These are phyloP conservation scores for Drosophila varians DNA, from an alignment of 1,140 invertebrate genomes.

Conservation along the genomic window DNA sequence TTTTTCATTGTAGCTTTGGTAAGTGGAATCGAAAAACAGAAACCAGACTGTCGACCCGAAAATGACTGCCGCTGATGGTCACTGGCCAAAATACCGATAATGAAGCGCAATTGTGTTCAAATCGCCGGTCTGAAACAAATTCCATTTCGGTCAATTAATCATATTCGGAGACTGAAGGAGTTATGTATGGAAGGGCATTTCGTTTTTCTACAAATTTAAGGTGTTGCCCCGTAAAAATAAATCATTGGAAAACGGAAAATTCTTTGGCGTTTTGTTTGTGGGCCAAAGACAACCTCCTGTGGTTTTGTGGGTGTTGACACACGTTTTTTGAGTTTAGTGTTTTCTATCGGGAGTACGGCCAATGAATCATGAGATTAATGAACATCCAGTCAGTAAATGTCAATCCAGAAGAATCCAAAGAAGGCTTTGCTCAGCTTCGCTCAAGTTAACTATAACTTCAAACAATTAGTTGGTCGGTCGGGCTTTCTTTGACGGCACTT, in stretches of 20 bases:
- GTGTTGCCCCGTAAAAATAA: slow-evolving; percentile 68
- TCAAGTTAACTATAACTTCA: slow-evolving; percentile 30
- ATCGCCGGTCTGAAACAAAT: slow-evolving; percentile 54
- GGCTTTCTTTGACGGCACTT: slow-evolving; percentile 31
- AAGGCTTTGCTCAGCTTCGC: slow-evolving; percentile 30
- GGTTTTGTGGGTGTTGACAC: slow-evolving; percentile 76
- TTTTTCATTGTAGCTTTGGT: slow-evolving; percentile 6
- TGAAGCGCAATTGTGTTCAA: slow-evolving; percentile 70
- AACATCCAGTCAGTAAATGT: slow-evolving; percentile 47
- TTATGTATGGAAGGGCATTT: slow-evolving; percentile 34
- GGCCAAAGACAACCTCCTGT: slow-evolving; percentile 44
- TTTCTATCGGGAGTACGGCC: slow-evolving; percentile 9
- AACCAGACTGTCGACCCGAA: slow-evolving; percentile 42
- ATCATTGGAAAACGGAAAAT: slow-evolving; percentile 50
- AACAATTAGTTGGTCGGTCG: slow-evolving; percentile 29
- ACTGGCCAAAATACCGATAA: slow-evolving; percentile 67
- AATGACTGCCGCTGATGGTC: slow-evolving; percentile 49
- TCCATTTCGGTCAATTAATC: slow-evolving; percentile 58
- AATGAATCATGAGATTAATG: slow-evolving; percentile 71
- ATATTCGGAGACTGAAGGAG: slow-evolving; percentile 46
- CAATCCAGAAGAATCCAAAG: slow-evolving; percentile 52
- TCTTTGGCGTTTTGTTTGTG: slow-evolving; percentile 19
- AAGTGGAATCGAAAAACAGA: slow-evolving; percentile 14
- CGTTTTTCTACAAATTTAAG: slow-evolving; percentile 68
- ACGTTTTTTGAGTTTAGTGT: slow-evolving; percentile 23